Percentiles rank a stretch among this genome's conserved stretches.
phyloP scores from a whole-genome alignment of 2,888 invertebrate species.

The Monochamus alternatus region DNA sequence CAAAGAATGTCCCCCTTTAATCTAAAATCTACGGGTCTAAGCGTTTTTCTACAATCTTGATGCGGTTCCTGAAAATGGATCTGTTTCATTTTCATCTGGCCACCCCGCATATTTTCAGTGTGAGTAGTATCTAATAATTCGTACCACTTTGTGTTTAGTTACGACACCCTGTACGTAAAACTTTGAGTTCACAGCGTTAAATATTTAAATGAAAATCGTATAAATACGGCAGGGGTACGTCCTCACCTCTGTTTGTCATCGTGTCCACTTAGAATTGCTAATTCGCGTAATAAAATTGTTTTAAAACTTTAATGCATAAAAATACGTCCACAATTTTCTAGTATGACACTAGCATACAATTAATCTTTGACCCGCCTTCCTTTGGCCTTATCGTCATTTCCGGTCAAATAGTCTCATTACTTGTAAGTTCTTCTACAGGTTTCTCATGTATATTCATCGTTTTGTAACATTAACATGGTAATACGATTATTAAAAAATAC shows the following conservation, averaged over 20 bases:
- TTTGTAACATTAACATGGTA: conserved; percentile 48
- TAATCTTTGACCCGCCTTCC: conserved; percentile 67
- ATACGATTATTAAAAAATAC: conserved; percentile 10
- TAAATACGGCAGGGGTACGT: background rate
- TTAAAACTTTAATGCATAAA: conserved; percentile 30
- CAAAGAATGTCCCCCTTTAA: too few species aligned
- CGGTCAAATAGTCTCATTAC: conserved; percentile 64
- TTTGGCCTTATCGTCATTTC: conserved; percentile 67
- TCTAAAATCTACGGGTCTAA: too few species aligned
- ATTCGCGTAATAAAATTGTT: conserved; percentile 15
- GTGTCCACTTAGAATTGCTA: conserved; percentile 5
- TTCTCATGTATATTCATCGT: conserved; percentile 56
- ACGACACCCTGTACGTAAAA: too few species aligned
- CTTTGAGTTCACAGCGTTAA: background rate
- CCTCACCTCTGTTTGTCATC: background rate
- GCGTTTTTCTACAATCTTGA: too few species aligned
- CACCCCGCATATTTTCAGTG: too few species aligned
- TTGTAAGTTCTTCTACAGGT: conserved; percentile 53
- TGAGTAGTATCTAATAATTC: too few species aligned
- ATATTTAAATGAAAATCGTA: background rate
- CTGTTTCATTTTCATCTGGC: too few species aligned
- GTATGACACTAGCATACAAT: conserved; percentile 65
- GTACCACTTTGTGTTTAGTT: too few species aligned
- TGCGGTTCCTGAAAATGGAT: too few species aligned
- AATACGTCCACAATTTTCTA: conserved; percentile 48